Percentiles rank a stretch among this genome's conserved stretches.
Evolutionary conservation across 1,140 invertebrate species (phyloP).

Genomic region (Scaptomyza graminum): DNA sequence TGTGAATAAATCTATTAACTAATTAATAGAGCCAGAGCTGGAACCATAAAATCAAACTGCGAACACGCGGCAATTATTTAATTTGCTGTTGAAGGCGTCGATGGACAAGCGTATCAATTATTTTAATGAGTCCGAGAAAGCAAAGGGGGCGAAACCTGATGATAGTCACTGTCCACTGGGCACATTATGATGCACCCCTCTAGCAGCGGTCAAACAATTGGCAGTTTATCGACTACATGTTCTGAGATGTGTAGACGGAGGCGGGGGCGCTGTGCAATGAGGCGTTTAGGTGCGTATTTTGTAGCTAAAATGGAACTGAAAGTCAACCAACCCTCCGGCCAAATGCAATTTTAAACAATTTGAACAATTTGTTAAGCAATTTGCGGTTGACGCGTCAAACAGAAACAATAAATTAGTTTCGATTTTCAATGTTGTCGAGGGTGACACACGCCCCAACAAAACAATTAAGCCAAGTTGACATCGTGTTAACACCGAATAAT

Average conservation of each 20-base stretch:
- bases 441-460: conserved; percentile 18
- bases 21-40: conserved; percentile 59
- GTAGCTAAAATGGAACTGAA: neutral
- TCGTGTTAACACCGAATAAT: conserved; percentile 52
- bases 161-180: conserved; percentile 48
- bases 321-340: conserved; percentile 15
- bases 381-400: conserved; percentile 65
- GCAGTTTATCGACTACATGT: conserved; percentile 35
- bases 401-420: conserved; percentile 67
- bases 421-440: conserved; percentile 20
- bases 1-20: conserved; percentile 75
- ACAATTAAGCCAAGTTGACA: conserved; percentile 41
- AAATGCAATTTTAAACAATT: conserved; percentile 78
- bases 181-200: conserved; percentile 71
- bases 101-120: conserved; percentile 79
- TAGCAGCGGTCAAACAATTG: conserved; percentile 47
- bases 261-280: conserved; percentile 56
- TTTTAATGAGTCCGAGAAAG: conserved; percentile 60
- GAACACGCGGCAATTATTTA: conserved; percentile 65
- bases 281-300: conserved; percentile 52
- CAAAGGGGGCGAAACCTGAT: neutral
- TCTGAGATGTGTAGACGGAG: neutral
- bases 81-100: conserved; percentile 66
- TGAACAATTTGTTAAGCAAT: conserved; percentile 72
- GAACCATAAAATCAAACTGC: conserved; percentile 67